Evolutionary conservation across 2,797 vertebrate species (phyloP).

Genomic region (Diplodus sargus): DNA sequence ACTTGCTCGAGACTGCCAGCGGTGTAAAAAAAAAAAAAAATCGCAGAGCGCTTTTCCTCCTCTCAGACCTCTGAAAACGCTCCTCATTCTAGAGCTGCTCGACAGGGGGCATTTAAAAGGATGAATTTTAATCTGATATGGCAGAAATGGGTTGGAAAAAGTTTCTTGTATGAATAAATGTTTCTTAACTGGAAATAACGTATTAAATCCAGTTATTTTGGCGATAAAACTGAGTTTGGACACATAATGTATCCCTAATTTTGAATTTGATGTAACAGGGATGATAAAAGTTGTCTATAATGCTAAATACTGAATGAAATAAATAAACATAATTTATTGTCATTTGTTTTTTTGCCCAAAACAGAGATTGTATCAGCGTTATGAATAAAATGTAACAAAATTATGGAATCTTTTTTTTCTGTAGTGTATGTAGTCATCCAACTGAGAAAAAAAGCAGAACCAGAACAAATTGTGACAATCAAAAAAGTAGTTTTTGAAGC

Average conservation of each 20-base stretch:
- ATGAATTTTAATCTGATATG: constrained; percentile 31
- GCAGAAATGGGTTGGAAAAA: constrained; percentile 2
- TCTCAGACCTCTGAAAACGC: constrained; percentile 68
- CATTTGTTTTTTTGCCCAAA: neutral
- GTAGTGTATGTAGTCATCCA: neutral
- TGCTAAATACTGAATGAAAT: neutral
- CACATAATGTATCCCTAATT: neutral
- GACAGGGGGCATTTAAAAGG: constrained; percentile 18
- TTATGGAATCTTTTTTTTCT: neutral
- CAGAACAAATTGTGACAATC: neutral
- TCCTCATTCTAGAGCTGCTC: constrained; percentile 39
- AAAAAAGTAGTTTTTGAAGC: neutral
- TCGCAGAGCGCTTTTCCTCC: constrained; percentile 64
- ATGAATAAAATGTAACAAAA: neutral
- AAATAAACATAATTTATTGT: no score
- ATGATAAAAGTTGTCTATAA: neutral
- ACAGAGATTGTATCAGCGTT: neutral
- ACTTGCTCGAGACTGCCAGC: constrained; percentile 80
- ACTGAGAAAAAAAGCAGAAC: neutral
- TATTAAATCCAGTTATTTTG: neutral
- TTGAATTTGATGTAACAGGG: neutral
- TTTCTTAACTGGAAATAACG: neutral
- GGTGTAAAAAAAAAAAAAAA: constrained; percentile 56
- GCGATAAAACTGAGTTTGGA: neutral
- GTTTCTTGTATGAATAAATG: constrained; percentile 12